Percentiles rank a stretch among this genome's conserved stretches.
These are phyloP conservation scores for Eristalis pertinax DNA, from an alignment of 2,888 invertebrate genomes.

Conservation along the genomic window DNA sequence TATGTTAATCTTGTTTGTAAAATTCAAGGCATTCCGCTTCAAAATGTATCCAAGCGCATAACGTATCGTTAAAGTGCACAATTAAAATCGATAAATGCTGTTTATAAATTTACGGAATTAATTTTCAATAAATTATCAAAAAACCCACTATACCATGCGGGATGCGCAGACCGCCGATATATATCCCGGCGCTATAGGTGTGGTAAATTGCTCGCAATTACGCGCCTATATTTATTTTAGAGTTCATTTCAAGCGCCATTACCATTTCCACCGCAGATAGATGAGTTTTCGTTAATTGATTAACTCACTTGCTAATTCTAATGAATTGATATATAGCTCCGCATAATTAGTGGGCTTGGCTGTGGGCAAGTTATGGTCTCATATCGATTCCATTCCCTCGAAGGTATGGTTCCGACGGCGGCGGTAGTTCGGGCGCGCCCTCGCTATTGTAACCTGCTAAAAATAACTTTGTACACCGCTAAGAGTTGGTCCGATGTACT, in stretches of 20 bases:
- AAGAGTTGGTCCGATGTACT: not conserved
- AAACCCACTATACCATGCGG: not conserved
- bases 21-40: slow-evolving; percentile 20
- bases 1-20: slow-evolving; percentile 39
- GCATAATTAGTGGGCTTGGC: slow-evolving; percentile 26
- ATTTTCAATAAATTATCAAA: slow-evolving; percentile 47
- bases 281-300: slow-evolving; percentile 59
- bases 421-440: not conserved
- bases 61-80: not conserved
- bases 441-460: not conserved
- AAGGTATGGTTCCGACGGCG: not conserved
- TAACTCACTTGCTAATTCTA: slow-evolving; percentile 56
- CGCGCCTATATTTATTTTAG: slow-evolving; percentile 40
- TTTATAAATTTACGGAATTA: slow-evolving; percentile 52
- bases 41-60: not conserved
- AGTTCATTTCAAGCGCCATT: slow-evolving; percentile 12
- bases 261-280: slow-evolving; percentile 20
- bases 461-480: not conserved
- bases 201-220: slow-evolving; percentile 35
- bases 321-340: slow-evolving; percentile 44
- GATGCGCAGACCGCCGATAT: not conserved
- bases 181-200: not conserved
- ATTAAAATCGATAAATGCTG: slow-evolving; percentile 35
- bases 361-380: slow-evolving; percentile 43
- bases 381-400: slow-evolving; percentile 26